phyloP scores from a whole-genome alignment of 2,797 vertebrate genomes.

The Callimico goeldii region DNA sequence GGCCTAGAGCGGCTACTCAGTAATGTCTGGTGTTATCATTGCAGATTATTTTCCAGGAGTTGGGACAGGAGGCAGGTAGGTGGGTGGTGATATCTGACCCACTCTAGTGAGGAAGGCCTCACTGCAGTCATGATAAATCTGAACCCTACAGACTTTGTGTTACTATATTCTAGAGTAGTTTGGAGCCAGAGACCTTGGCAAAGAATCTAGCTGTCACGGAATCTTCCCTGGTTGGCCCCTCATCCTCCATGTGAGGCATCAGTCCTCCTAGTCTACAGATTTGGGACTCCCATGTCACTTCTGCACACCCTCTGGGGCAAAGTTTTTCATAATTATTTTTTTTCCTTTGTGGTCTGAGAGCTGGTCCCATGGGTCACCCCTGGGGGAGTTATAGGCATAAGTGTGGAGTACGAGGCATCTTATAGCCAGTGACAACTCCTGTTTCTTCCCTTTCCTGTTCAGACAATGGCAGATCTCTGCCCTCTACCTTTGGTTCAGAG shows the following conservation, averaged over 20 bases:
- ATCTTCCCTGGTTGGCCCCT: not conserved
- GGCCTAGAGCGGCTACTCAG: not conserved
- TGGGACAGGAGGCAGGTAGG: not conserved
- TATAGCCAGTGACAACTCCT: not conserved
- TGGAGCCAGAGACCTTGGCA: not conserved
- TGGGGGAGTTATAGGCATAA: not conserved
- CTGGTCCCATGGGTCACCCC: not conserved
- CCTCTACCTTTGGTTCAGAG: not conserved
- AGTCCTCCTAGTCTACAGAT: not conserved
- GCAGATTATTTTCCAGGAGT: not conserved
- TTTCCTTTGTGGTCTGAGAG: constrained; percentile 21
- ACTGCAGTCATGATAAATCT: not conserved
- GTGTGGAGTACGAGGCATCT: not conserved
- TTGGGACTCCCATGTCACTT: not conserved
- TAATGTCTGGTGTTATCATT: not conserved
- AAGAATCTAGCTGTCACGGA: not conserved
- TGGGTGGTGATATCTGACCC: not conserved
- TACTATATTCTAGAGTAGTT: not conserved
- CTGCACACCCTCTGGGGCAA: not conserved
- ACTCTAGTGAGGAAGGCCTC: not conserved
- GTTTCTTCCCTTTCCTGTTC: not conserved
- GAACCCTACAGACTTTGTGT: not conserved
- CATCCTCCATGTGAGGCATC: too few species aligned
- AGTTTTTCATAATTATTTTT: not conserved
- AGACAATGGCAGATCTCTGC: not conserved